Conservation (phyloP, 2,797 vertebrate species). For the Scolopax bukidnonensis region DNA sequence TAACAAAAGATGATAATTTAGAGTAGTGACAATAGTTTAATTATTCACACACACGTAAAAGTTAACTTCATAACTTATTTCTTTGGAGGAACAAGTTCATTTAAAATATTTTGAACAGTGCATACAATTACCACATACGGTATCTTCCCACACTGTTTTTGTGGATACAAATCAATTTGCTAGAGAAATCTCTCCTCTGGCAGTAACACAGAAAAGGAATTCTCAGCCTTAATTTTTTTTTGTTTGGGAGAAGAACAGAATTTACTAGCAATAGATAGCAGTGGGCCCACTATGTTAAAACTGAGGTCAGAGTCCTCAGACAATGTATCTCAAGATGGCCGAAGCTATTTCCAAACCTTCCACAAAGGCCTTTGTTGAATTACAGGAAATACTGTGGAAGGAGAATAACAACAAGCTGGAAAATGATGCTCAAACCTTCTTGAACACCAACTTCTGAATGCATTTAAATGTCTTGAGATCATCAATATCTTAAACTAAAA, state of each 20-base stretch:
- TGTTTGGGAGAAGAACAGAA: neutral
- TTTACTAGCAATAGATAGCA: neutral
- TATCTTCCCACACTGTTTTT: conserved; percentile 64
- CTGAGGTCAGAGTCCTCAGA: neutral
- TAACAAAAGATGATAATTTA: conserved; percentile 86
- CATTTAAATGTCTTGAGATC: neutral
- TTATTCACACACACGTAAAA: conserved; percentile 83
- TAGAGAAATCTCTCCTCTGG: conserved; percentile 28
- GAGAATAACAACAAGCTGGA: neutral
- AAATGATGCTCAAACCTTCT: conserved; percentile 6
- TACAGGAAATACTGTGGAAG: conserved; percentile 2
- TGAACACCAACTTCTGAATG: neutral
- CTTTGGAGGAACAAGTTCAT: conserved; percentile 77
- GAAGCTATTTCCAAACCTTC: conserved; percentile 15
- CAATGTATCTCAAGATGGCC: neutral
- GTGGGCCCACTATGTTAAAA: neutral
- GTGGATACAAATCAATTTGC: conserved; percentile 71
- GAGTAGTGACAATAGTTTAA: conserved; percentile 85
- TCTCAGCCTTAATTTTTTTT: neutral
- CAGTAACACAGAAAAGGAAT: conserved; percentile 8
- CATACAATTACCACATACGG: conserved; percentile 68
- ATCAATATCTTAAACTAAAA: neutral
- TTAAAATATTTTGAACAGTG: conserved; percentile 81
- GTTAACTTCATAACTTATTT: conserved; percentile 83
- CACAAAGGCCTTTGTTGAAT: conserved; percentile 11